phyloP scores from a whole-genome alignment of 2,888 invertebrate species.

The Biston betularia region DNA sequence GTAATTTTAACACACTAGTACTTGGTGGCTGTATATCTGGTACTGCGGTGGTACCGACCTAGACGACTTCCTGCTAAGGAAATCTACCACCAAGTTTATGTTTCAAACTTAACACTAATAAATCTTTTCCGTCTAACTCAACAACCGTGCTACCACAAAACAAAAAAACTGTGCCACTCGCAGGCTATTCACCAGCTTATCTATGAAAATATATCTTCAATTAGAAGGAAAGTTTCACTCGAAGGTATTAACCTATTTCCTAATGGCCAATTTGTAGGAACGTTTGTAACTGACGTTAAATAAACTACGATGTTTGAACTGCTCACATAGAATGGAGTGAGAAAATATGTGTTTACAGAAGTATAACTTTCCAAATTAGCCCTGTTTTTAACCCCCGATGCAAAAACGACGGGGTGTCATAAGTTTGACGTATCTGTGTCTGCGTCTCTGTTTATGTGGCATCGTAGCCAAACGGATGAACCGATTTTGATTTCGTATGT shows the following conservation, averaged over 20 bases:
- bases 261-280: conserved; percentile 23
- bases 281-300: conserved; percentile 13
- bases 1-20: too few species aligned
- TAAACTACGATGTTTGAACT: conserved; percentile 16
- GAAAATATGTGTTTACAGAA: not conserved
- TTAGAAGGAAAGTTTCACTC: conserved; percentile 17
- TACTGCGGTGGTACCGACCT: too few species aligned
- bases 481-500: too few species aligned
- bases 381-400: too few species aligned
- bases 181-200: conserved; percentile 8
- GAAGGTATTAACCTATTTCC: conserved; percentile 26
- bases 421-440: too few species aligned
- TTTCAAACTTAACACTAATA: not conserved
- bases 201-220: conserved; percentile 27
- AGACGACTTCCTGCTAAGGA: too few species aligned
- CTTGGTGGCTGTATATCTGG: too few species aligned
- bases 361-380: not conserved
- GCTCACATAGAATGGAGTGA: conserved; percentile 3
- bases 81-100: too few species aligned
- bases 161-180: conserved; percentile 1
- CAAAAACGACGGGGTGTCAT: too few species aligned
- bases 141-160: not conserved
- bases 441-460: too few species aligned
- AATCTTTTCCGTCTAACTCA: not conserved
- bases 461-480: too few species aligned